A percentile compares a stretch with the other conserved stretches of the same genome.
Conservation (phyloP, 2,797 vertebrate species). For the Setipinna tenuifilis region DNA sequence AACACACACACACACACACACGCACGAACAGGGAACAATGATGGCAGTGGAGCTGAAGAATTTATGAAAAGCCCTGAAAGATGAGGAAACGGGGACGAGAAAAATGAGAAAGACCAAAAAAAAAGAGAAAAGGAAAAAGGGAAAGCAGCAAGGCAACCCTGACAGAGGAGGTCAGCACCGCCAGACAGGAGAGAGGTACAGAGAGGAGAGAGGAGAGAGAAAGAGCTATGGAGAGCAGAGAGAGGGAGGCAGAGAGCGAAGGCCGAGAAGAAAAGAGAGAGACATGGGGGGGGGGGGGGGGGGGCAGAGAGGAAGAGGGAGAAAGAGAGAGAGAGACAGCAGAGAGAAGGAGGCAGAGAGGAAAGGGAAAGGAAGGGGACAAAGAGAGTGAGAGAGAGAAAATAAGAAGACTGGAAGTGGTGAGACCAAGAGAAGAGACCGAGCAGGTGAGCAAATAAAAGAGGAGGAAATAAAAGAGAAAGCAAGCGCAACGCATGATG, state of each 20-base stretch:
- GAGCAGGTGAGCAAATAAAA: background rate
- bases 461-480: background rate
- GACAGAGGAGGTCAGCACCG: background rate
- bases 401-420: slow-evolving; percentile 58
- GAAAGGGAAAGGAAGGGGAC: slow-evolving; percentile 34
- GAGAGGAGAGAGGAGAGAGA: background rate
- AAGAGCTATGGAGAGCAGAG: too few species aligned
- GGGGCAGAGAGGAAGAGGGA: background rate
- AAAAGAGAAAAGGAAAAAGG: background rate
- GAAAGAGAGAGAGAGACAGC: background rate
- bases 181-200: slow-evolving; percentile 29
- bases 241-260: background rate
- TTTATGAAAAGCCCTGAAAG: slow-evolving; percentile 46
- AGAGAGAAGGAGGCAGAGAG: slow-evolving; percentile 58
- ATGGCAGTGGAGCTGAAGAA: slow-evolving; percentile 52
- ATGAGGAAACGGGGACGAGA: slow-evolving; percentile 31
- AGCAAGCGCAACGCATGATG: background rate
- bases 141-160: background rate
- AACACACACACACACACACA: slow-evolving; percentile 27
- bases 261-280: background rate
- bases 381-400: slow-evolving; percentile 49
- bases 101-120: slow-evolving; percentile 31
- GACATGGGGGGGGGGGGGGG: slow-evolving; percentile 21
- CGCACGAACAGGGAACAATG: slow-evolving; percentile 53
- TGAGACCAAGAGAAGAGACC: background rate